Evolutionary conservation across 1,140 invertebrate species (phyloP).

Genomic region (Drosophila prosaltans): DNA sequence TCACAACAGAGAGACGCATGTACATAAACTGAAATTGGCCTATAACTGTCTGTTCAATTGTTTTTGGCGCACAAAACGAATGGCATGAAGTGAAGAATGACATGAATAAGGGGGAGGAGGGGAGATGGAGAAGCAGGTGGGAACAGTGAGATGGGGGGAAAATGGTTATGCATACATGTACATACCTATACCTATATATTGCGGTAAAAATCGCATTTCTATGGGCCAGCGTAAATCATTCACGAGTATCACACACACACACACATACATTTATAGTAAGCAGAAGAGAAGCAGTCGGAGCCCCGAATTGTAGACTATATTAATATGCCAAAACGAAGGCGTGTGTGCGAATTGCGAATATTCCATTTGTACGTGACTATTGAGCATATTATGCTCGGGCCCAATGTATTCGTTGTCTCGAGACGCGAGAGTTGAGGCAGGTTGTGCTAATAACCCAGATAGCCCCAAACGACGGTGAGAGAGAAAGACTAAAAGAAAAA

Average conservation of each 20-base stretch:
- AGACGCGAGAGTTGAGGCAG: constrained; percentile 63
- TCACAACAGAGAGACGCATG: constrained; percentile 71
- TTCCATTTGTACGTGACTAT: constrained; percentile 81
- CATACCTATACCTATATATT: constrained; percentile 74
- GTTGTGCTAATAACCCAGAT: constrained; percentile 81
- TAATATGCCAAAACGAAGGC: constrained; percentile 77
- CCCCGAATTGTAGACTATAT: constrained; percentile 75
- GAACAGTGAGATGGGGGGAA: neutral
- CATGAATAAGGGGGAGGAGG: neutral
- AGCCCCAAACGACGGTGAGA: constrained; percentile 26
- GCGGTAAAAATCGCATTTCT: constrained; percentile 79
- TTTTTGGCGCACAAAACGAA: constrained; percentile 50
- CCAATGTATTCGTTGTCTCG: constrained; percentile 20
- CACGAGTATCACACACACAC: constrained; percentile 57
- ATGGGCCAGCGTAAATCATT: constrained; percentile 72
- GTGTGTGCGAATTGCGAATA: constrained; percentile 69
- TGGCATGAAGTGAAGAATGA: constrained; percentile 24
- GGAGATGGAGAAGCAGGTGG: too few relatives aligned
- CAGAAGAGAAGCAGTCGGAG: constrained; percentile 21
- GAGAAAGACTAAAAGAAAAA: neutral
- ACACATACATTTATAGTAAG: neutral
- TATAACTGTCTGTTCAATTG: constrained; percentile 81
- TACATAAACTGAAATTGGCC: constrained; percentile 78
- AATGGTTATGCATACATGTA: constrained; percentile 13
- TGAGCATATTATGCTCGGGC: constrained; percentile 71